Conservation (phyloP, 35 echinoderm and acorn worm genomes). For the Chiridota heheva region DNA sequence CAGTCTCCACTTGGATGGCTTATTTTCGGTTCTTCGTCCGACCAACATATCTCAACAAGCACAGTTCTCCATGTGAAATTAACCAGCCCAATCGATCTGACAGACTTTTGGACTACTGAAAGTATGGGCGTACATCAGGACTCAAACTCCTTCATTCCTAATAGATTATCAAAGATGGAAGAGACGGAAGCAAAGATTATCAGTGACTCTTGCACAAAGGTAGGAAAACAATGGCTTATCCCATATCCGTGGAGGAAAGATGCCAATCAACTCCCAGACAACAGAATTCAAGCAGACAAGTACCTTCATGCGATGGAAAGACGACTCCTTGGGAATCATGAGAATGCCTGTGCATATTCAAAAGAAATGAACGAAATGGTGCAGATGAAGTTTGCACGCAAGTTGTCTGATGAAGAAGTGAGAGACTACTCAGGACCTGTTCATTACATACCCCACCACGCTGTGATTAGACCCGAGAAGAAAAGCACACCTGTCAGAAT, state of each 20-base stretch:
- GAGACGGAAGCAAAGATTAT: conserved; percentile 51
- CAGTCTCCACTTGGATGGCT: conserved; percentile 70
- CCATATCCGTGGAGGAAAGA: conserved; percentile 76
- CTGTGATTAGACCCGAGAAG: conserved; percentile 57
- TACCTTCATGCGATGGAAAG: conserved; percentile 56
- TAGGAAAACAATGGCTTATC: conserved; percentile 70
- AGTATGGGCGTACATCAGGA: conserved; percentile 20
- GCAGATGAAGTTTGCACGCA: conserved; percentile 74
- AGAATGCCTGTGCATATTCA: conserved; percentile 56
- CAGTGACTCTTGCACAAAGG: conserved; percentile 28
- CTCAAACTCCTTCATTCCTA: background rate
- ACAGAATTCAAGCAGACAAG: conserved; percentile 59
- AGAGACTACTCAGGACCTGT: conserved; percentile 53
- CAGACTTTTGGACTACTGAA: conserved; percentile 59
- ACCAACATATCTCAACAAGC: too few relatives aligned
- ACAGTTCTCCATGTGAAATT: conserved; percentile 29
- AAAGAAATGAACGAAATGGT: conserved; percentile 56
- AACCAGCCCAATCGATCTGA: conserved; percentile 23
- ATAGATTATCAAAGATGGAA: conserved; percentile 12
- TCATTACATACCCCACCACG: conserved; percentile 66
- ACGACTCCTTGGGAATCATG: conserved; percentile 44
- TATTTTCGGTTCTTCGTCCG: conserved; percentile 21
- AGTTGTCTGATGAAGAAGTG: conserved; percentile 52
- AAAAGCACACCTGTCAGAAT: conserved; percentile 74
- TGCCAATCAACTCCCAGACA: conserved; percentile 61